Evolutionary conservation across 2,797 vertebrate species (phyloP), one percentile per base, ranked within the genome.

Genomic region (Aldrovandia affinis): DNA sequence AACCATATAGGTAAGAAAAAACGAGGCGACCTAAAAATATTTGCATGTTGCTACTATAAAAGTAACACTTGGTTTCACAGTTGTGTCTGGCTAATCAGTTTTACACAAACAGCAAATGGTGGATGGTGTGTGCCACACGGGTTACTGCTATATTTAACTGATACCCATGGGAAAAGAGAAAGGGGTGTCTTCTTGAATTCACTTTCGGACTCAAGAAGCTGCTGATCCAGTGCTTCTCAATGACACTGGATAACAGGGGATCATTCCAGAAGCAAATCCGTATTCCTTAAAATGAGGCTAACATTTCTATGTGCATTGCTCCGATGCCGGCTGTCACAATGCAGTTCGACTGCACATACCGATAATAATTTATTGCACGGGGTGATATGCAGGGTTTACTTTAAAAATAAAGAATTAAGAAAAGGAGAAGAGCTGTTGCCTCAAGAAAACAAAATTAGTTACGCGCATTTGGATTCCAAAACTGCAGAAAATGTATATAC

Each of bases 61-160:
- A 95, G 96, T 94, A 94, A 93, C 95, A 91, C 91, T 92, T 86
- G 87, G 94, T 93, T 96, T 97, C 96, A 93, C 98, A 97, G 96
- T 98, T 98, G 97, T 97, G 97, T 96, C 97, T 96, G 92, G 95
- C 92, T 97, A 97, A 97, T 98, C 95, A 95, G 95, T 96, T 97
- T 95, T 96, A 96, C 96, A 96, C 96, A 96, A 97, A 97, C 97
- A 97, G 96, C 97, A 97, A 95, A 96, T 97, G 97, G 96, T 93
- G 93, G 91, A 92, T 89, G 90, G 93, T 92, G 91, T 86, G 92
- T 88, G 92, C 90, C 87, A 92, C 92, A 89, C 83, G 89, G 92
- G 92, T 92, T 92, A 88, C 91, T 88, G 91, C 97, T 99, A 99
- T 97, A 96, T 98, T 97, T 99, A 98, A 96, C 95, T 89, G 94